Percentiles rank a stretch among this genome's conserved stretches.
Conservation (phyloP, 2,888 invertebrate genomes). For the Caenorhabditis wallacei region DNA sequence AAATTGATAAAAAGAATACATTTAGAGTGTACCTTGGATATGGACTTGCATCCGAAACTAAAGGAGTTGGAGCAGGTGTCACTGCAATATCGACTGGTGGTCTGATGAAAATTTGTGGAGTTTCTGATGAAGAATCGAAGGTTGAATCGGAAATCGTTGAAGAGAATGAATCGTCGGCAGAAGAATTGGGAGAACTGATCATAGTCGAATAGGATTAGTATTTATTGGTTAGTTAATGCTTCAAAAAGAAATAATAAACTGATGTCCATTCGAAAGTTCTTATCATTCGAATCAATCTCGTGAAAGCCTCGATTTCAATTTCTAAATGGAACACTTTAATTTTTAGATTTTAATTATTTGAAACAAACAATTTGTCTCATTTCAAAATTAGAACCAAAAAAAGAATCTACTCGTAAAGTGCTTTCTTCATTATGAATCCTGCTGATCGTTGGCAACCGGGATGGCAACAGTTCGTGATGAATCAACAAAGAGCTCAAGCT, state of each 20-base stretch:
- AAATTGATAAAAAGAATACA: not conserved
- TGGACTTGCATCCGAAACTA: not conserved
- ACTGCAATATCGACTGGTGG: conserved; percentile 16
- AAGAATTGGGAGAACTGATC: not conserved
- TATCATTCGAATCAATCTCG: not conserved
- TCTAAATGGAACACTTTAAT: not conserved
- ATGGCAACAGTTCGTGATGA: conserved; percentile 34
- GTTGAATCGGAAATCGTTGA: not conserved
- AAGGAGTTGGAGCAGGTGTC: not conserved
- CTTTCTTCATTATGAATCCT: conserved; percentile 21
- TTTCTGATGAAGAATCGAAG: not conserved
- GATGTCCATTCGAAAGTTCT: not conserved
- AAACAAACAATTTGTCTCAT: not conserved
- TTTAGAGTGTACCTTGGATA: conserved; percentile 6
- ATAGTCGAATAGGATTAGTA: not conserved
- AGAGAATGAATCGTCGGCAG: conserved; percentile 12
- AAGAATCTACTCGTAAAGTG: conserved; percentile 16
- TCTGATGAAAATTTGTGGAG: conserved; percentile 28
- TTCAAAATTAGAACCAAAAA: not conserved
- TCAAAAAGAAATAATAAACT: not conserved
- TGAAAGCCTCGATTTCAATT: not conserved
- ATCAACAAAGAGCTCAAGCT: conserved; percentile 53
- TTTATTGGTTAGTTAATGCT: not conserved
- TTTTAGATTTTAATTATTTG: not conserved
- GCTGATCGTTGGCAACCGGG: conserved; percentile 42